phyloP scores from a whole-genome alignment of 2,888 invertebrate genomes.

The Chydorus sphaericus region DNA sequence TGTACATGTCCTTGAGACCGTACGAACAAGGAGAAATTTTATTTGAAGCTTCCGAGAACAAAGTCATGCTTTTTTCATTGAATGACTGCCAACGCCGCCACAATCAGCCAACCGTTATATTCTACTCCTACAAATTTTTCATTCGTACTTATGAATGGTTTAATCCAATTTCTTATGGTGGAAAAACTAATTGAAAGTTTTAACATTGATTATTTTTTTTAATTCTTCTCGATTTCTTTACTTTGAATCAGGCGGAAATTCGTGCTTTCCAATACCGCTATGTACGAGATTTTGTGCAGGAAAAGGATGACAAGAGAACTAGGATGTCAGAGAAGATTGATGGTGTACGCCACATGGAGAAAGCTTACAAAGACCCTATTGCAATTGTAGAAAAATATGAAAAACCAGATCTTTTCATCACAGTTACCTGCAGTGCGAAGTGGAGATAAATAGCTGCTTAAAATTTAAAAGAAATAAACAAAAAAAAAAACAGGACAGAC shows the following conservation, averaged over 20 bases:
- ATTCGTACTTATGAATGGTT: conserved; percentile 20
- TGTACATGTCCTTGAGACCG: neutral
- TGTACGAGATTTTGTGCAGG: neutral
- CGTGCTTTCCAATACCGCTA: neutral
- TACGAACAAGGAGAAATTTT: neutral
- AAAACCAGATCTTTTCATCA: conserved; percentile 7
- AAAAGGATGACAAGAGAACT: neutral
- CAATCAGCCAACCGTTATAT: conserved; percentile 17
- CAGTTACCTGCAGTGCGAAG: conserved; percentile 18
- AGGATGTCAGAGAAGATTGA: neutral
- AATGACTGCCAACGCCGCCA: conserved; percentile 16
- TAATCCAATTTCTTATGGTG: conserved; percentile 21
- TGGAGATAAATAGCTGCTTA: conserved; percentile 20
- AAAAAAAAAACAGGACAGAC: neutral
- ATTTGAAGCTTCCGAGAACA: neutral
- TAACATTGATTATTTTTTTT: conserved; percentile 22
- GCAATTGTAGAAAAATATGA: neutral
- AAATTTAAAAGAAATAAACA: too few relatives aligned
- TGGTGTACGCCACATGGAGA: conserved; percentile 10
- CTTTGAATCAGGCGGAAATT: conserved; percentile 21
- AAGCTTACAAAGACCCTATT: conserved; percentile 11
- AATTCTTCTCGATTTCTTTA: conserved; percentile 20
- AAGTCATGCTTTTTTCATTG: neutral
- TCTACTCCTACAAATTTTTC: conserved; percentile 4
- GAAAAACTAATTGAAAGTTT: conserved; percentile 24